Percentiles rank a stretch among this genome's conserved stretches.
Evolutionary conservation across 2,888 invertebrate species (phyloP).

Genomic region (Clunio marinus): DNA sequence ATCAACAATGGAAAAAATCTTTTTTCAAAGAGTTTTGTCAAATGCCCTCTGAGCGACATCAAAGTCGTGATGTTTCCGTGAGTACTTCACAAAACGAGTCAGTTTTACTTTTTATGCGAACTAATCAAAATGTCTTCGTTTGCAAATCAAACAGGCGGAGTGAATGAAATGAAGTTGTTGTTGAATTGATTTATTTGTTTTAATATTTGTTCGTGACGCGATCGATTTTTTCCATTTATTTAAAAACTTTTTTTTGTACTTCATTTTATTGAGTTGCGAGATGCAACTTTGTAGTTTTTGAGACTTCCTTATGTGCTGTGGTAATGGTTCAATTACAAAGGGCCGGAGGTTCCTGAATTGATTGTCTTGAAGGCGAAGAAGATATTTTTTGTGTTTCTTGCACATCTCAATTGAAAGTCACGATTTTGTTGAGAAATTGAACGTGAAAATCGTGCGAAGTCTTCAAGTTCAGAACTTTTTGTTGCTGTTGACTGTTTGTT

Average conservation of each 20-base stretch:
- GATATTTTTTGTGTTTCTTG: not conserved
- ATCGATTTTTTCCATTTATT: not conserved
- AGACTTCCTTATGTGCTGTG: not conserved
- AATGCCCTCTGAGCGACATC: not conserved
- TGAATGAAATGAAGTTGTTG: conserved; percentile 16
- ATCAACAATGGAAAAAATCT: conserved; percentile 6
- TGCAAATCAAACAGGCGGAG: not conserved
- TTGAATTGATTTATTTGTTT: conserved; percentile 25
- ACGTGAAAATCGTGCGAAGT: not conserved
- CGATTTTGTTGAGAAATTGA: not conserved
- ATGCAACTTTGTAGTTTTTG: not conserved
- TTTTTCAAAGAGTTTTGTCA: not conserved
- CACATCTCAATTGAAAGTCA: conserved; percentile 13
- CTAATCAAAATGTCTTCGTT: conserved; percentile 12
- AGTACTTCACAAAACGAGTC: not conserved
- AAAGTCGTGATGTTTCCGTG: not conserved
- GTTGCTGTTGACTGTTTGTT: too few species aligned
- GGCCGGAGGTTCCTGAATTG: not conserved
- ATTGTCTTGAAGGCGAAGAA: not conserved
- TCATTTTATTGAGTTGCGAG: not conserved
- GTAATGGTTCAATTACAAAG: conserved; percentile 12
- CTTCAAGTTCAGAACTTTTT: too few species aligned
- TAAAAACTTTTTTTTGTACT: not conserved
- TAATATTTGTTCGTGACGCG: conserved; percentile 13
- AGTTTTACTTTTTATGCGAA: not conserved